Base-by-base conservation (phyloP, 2,888 invertebrate species). In the Gymnocheta viridis region DNA sequence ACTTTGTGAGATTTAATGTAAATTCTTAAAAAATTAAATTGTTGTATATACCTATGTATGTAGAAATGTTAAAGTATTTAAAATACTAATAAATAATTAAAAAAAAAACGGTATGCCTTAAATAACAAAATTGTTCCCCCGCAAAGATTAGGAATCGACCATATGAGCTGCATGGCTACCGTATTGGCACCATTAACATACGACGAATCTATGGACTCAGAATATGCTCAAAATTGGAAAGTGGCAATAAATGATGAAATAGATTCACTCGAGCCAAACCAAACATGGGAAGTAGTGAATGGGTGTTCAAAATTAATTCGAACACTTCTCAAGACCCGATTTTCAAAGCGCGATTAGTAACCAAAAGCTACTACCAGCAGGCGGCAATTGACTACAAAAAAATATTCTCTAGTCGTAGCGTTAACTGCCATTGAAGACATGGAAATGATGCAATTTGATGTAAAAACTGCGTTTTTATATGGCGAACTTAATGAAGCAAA, bases 231-330 rank as follows among this genome's bases (percentile, higher is more conserved):
- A 38, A 12, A 86, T n/a, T 87, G 86, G 87, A 82, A 82, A 27
- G 12, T 67, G 12, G 86, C 87, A 5, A 87, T 87, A 74, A 54
- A 86, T 38, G 86, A 87, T 2, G 85, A 87, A 44, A 66, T 83
- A 10, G 35, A 72, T 24, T 86, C 85, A 2, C 78, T 85, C 12
- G 41, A 54, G 2, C 47, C n/a, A 54, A 22, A 87, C 77, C 19
- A 83, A 12, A 85, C 86, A 7, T 87, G 86, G 85, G 56, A 41
- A 29, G 17, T 84, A 47, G 85, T 85, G 7, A 62, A 35, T 86
- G 86, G 86, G 82, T 86, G n/a, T n/a, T n/a, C n/a, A n/a, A n/a
- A n/a, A n/a, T n/a, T n/a, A n/a, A n/a, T n/a, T n/a, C n/a, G n/a
- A n/a, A n/a, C n/a, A n/a, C n/a, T n/a, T n/a, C n/a, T n/a, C n/a